Conservation (phyloP, 2,888 invertebrate genomes). For the Poecilus cupreus region DNA sequence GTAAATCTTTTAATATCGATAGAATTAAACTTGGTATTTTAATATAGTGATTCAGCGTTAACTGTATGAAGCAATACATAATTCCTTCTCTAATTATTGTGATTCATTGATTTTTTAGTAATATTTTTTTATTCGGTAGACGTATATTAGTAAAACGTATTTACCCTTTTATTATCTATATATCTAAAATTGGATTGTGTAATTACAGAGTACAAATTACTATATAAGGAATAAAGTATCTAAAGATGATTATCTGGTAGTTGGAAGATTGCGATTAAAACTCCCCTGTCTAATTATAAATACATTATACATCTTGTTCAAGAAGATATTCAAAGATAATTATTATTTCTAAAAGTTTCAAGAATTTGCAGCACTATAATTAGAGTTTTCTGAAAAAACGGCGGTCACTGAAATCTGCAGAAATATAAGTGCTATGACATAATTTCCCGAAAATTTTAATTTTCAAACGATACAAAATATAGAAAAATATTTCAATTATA, state of each 20-base stretch:
- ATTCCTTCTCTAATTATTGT: too few relatives aligned
- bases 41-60: background rate
- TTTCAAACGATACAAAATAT: too few relatives aligned
- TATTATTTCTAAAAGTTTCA: too few relatives aligned
- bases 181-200: conserved; percentile 22
- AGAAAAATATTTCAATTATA: too few relatives aligned
- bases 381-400: too few relatives aligned
- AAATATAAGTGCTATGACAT: too few relatives aligned
- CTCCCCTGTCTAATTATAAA: background rate
- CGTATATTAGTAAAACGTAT: conserved; percentile 20
- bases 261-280: conserved; percentile 25
- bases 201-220: background rate
- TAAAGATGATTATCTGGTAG: conserved; percentile 2
- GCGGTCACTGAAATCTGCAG: too few relatives aligned
- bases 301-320: background rate
- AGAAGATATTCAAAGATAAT: background rate
- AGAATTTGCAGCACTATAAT: too few relatives aligned
- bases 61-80: background rate
- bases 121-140: background rate
- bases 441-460: too few relatives aligned
- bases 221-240: background rate
- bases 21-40: background rate
- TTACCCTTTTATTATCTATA: conserved; percentile 8
- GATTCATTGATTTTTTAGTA: background rate
- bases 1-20: conserved; percentile 29